Evolutionary conservation across 2,888 invertebrate species (phyloP), one percentile per base, ranked within the genome.

Genomic region (Notocelia uddmanniana): DNA sequence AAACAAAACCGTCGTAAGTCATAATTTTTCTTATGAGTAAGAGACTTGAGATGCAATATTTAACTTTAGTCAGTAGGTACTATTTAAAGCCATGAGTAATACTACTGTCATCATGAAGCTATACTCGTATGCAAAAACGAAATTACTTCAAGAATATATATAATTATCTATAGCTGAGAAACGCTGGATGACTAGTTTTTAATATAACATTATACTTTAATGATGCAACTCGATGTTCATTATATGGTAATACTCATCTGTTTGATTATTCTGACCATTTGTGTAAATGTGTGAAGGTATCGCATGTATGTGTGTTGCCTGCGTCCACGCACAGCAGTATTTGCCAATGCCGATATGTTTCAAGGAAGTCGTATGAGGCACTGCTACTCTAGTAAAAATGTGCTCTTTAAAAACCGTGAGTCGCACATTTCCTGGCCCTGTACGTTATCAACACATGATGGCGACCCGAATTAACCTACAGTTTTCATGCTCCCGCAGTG

Each of bases 271-370:
- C 64, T 37, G 23, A 9, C 52, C 19, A 52, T 50, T 52, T 2
- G 41, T 69, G 60, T n/a, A 37, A 59, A 77, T 79, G 77, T 77
- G 73, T 72, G 75, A 73, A 75, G 69, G 66, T 73, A 67, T 74
- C 73, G 68, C 62, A 68, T 68, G 71, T 74, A 69, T 72, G 69
- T 68, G 41, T 18, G 18, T 37, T n/a, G 41, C 31, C 8, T 52
- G 66, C 59, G 52, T 31, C 45, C 15, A 69, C 52, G 58, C 54
- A 59, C 55, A 11, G 13, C n/a, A 59, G 31, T 60, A 59, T 54
- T 66, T 54, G 59, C 66, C 41, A 45, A 52, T 26, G 21, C 23
- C 34, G 21, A 3, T n/a, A 23, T 31, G 3, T 9, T 13, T 19
- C 19, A 19, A 50, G 26, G 26, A 31, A 8, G 45, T 48, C 21